Evolutionary conservation across 2,797 vertebrate genomes (phyloP).

Genomic region (Poeciliopsis infans): DNA sequence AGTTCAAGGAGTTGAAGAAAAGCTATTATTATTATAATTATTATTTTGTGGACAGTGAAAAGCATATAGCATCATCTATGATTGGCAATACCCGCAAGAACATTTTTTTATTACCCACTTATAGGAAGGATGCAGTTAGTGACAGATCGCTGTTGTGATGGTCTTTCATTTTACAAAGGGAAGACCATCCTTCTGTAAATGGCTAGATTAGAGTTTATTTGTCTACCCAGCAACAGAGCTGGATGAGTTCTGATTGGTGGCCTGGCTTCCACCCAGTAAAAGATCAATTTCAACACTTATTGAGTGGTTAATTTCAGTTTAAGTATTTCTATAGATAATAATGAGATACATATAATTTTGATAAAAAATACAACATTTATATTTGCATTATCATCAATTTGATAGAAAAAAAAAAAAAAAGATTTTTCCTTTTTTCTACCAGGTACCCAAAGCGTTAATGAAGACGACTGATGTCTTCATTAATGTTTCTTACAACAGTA

Average conservation of each 20-base stretch:
- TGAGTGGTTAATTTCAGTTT: background rate
- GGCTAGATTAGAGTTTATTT: background rate
- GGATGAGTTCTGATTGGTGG: background rate
- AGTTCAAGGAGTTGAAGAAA: too few species aligned
- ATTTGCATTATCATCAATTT: background rate
- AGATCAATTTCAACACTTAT: background rate
- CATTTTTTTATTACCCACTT: background rate
- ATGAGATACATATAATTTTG: background rate
- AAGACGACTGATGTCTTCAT: too few species aligned
- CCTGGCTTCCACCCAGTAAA: background rate
- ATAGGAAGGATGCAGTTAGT: background rate
- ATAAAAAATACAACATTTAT: background rate
- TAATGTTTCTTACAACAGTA: background rate
- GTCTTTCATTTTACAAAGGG: background rate
- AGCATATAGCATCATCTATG: background rate
- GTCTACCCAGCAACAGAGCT: background rate
- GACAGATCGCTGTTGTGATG: background rate
- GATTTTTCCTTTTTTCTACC: too few species aligned
- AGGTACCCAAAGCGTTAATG: too few species aligned
- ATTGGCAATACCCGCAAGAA: background rate
- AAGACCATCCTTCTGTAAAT: too few species aligned
- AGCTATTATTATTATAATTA: too few species aligned
- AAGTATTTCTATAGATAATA: background rate
- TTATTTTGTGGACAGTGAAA: background rate
- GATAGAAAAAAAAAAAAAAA: background rate